Evolutionary conservation across 2,113 vertebrate species (phyloP), one percentile per base, ranked within the genome.

Genomic region (Salvator merianae): DNA sequence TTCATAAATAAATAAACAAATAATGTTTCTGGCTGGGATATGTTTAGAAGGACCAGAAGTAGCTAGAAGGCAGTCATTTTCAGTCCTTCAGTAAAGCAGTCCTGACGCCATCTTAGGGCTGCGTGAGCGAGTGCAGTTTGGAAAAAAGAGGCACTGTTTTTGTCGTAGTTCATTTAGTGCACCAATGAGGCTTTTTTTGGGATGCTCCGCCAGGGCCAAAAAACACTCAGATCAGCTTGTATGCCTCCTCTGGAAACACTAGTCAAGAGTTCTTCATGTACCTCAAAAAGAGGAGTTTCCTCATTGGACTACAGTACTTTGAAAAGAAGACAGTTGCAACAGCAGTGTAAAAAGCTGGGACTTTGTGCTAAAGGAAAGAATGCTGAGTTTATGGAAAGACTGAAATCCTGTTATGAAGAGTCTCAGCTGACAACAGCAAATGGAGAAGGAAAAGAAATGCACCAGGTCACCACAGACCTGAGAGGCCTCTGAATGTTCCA

Each of bases 311-410:
- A 62, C 83, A 71, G 6, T 10, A 8, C 1, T 12, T 14, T 84
- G 36, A 84, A 78, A n/a, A 77, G 83, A 34, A 22, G 18, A n/a
- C 14, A 78, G 20, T 18, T 84, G 18, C 83, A 84, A n/a, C 28
- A 62, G 0, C 30, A 16, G 1, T 84, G 83, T 30, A 84, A 78
- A 53, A 43, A 84, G 36, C 6, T 84, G 50, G 50, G 83, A 3
- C 47, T 84, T 70, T 36, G 50, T 59, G 83, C 83, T 47, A 28
- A 47, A 71, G 83, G 75, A 20, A 84, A 84, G 75, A 84, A 78
- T 22, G 12, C 22, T 34, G 75, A 84, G 62, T 66, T 84, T 18
- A 8, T 78, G 30, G 74, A 84, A 77, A 62, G 75, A 30, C 3
- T 84, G 36, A 9, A 78, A 78, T 28, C 66, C 30, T 62, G 32